Conservation (phyloP, 1,140 invertebrate genomes). For the Drosophila sechellia region DNA sequence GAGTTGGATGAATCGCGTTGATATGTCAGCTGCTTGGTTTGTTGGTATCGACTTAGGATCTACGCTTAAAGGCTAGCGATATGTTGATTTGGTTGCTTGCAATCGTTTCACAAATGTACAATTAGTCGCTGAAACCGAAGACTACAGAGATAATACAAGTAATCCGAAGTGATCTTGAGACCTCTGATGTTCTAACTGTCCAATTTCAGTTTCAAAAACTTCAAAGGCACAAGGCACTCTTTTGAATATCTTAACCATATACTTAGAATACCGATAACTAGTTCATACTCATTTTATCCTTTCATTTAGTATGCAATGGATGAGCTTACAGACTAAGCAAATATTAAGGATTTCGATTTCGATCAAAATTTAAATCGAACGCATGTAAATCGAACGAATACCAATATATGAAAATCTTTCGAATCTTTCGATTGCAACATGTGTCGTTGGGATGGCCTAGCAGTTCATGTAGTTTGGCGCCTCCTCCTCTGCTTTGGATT, state of each 20-base stretch:
- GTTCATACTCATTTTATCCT: slow-evolving; percentile 76
- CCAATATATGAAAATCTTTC: slow-evolving; percentile 1
- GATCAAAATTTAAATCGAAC: slow-evolving; percentile 2
- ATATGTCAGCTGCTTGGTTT: slow-evolving; percentile 45
- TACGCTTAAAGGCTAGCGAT: slow-evolving; percentile 55
- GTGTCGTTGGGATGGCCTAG: slow-evolving; percentile 40
- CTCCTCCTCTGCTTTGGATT: slow-evolving; percentile 17
- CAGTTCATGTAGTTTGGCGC: slow-evolving; percentile 84
- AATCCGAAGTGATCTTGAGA: slow-evolving; percentile 8
- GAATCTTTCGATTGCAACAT: slow-evolving; percentile 18
- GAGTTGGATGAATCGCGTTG: slow-evolving; percentile 18
- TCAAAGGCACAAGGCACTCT: background rate
- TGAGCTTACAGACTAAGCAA: slow-evolving; percentile 35
- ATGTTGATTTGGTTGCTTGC: slow-evolving; percentile 77
- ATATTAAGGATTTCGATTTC: slow-evolving; percentile 13
- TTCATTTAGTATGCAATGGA: slow-evolving; percentile 34
- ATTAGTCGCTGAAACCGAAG: slow-evolving; percentile 47
- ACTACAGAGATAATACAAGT: slow-evolving; percentile 48
- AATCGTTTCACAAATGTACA: slow-evolving; percentile 69
- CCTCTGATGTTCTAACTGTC: background rate
- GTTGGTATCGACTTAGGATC: slow-evolving; percentile 44
- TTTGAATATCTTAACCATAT: slow-evolving; percentile 21
- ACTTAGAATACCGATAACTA: slow-evolving; percentile 64
- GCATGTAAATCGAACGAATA: background rate
- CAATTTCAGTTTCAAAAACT: background rate